Conservation (phyloP, 1,140 invertebrate species). For the Holotrichia oblita region DNA sequence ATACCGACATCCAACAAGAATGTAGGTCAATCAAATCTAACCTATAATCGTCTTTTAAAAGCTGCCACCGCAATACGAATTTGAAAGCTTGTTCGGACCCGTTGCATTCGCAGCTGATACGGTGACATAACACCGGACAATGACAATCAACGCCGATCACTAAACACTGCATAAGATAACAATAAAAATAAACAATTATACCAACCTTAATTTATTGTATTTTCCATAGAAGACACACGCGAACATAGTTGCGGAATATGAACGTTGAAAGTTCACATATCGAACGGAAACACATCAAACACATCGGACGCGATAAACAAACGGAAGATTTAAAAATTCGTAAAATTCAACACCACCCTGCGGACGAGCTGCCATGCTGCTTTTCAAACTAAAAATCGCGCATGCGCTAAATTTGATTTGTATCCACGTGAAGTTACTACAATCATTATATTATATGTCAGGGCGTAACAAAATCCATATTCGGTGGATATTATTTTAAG, state of each 20-base stretch:
- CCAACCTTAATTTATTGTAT: slow-evolving; percentile 35
- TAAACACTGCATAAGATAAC: background rate
- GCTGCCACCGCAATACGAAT: background rate
- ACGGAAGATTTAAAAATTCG: slow-evolving; percentile 42
- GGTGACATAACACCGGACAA: background rate
- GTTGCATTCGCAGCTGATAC: background rate
- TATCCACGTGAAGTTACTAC: slow-evolving; percentile 37
- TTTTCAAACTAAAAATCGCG: slow-evolving; percentile 45
- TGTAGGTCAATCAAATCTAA: slow-evolving; percentile 17
- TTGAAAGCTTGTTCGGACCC: background rate
- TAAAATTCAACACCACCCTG: slow-evolving; percentile 45
- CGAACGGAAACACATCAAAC: background rate
- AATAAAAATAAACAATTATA: slow-evolving; percentile 32
- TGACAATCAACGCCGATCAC: background rate
- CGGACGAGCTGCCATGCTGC: slow-evolving; percentile 45
- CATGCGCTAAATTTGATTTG: slow-evolving; percentile 43
- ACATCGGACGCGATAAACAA: slow-evolving; percentile 22
- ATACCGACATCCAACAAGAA: background rate
- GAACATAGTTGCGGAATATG: background rate
- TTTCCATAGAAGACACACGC: slow-evolving; percentile 28
- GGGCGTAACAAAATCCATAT: slow-evolving; percentile 38
- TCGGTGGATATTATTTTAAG: background rate
- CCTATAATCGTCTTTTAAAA: background rate
- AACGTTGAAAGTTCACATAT: background rate
- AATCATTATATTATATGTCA: slow-evolving; percentile 26